Conservation (phyloP, 2,113 vertebrate species). For the Atlantisia rogersi region DNA sequence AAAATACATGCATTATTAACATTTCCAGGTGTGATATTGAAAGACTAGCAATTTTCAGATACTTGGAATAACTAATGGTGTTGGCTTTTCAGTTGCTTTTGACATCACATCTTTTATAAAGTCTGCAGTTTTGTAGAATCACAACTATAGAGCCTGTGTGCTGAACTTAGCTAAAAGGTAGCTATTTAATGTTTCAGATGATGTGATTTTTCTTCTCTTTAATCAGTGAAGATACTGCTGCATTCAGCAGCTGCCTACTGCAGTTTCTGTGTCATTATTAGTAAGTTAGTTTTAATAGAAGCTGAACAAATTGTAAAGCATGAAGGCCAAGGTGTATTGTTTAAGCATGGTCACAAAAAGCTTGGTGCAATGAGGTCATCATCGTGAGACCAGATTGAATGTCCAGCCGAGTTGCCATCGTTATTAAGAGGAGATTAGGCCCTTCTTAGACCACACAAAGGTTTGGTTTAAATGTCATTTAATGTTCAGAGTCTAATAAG, state of each 20-base stretch:
- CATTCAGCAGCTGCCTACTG: background rate
- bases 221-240: background rate
- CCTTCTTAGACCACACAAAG: background rate
- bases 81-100: constrained; percentile 31
- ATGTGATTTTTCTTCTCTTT: background rate
- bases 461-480: background rate
- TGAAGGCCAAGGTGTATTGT: background rate
- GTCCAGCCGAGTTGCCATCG: background rate
- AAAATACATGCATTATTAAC: background rate
- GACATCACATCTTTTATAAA: background rate
- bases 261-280: background rate
- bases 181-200: background rate
- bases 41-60: background rate
- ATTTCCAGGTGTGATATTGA: background rate
- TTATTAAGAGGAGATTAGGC: background rate
- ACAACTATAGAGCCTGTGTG: fast-evolving
- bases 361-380: background rate
- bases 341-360: background rate
- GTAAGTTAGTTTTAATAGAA: background rate
- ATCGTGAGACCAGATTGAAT: background rate
- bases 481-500: background rate
- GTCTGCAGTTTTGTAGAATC: background rate
- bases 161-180: background rate
- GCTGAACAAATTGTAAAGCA: background rate
- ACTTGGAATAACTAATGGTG: background rate